Conservation (phyloP, 1,140 invertebrate genomes). For the Macrostomum lignano region DNA sequence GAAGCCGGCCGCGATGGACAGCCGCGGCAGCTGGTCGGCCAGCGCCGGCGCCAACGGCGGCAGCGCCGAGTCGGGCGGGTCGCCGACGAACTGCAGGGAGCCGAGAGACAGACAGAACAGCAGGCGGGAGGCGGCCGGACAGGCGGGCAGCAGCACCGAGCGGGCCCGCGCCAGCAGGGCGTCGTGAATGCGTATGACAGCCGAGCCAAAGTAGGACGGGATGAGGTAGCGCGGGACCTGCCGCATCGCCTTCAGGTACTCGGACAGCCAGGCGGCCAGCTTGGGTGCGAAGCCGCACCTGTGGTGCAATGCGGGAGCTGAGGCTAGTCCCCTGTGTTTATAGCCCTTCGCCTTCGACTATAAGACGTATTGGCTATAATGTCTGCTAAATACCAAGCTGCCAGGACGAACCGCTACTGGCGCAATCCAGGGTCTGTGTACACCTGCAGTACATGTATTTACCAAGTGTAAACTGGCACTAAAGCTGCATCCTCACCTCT, state of each 20-base stretch:
- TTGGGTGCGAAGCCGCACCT: not conserved
- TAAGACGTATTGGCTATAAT: too few species aligned
- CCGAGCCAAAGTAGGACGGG: constrained; percentile 64
- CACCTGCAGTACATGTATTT: too few species aligned
- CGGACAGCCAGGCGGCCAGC: constrained; percentile 29
- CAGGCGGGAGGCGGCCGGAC: too few species aligned
- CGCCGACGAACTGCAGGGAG: not conserved
- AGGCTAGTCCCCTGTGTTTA: not conserved
- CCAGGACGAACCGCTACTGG: too few species aligned
- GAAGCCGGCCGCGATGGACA: constrained; percentile 29
- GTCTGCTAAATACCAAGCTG: too few species aligned
- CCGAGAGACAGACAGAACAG: too few species aligned
- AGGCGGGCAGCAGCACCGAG: too few species aligned
- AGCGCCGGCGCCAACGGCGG: not conserved
- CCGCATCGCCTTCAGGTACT: constrained; percentile 39
- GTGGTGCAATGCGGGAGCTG: not conserved
- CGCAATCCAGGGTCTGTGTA: too few species aligned
- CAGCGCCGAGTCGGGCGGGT: not conserved
- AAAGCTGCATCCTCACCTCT: too few species aligned
- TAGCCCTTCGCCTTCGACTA: too few species aligned
- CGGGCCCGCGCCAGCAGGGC: constrained; percentile 37
- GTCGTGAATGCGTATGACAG: constrained; percentile 44
- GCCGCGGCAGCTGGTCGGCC: not conserved
- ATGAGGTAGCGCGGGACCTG: constrained; percentile 61
- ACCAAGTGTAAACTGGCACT: too few species aligned